Percentiles rank a stretch among this genome's conserved stretches.
These are phyloP conservation scores for Haliclystus octoradiatus DNA, from an alignment of 30 jellyfish, hydroid and myxozoan genomes.

Conservation along the genomic window DNA sequence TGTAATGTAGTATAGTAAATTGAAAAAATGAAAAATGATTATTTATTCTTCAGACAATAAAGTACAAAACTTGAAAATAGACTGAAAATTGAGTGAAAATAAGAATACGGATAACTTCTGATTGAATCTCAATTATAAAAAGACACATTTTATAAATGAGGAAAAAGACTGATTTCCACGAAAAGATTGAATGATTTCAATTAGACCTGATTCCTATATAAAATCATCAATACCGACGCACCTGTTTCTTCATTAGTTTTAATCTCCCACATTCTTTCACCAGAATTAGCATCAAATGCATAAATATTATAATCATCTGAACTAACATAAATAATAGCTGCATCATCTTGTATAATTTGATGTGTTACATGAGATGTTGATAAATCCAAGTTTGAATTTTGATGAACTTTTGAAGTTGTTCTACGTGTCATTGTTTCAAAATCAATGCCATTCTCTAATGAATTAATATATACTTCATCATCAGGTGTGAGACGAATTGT, in stretches of 20 bases:
- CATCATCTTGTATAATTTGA: slow-evolving; percentile 28
- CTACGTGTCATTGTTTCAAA: slow-evolving; percentile 2
- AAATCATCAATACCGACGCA: too few relatives aligned
- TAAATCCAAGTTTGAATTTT: neutral
- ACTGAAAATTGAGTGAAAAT: too few relatives aligned
- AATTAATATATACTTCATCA: slow-evolving; percentile 18
- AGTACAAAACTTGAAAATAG: too few relatives aligned
- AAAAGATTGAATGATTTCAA: too few relatives aligned
- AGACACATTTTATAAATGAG: too few relatives aligned
- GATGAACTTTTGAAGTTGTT: neutral
- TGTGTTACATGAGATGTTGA: slow-evolving; percentile 4
- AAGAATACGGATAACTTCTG: too few relatives aligned
- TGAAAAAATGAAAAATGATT: too few relatives aligned
- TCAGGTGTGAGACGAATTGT: slow-evolving; percentile 10
- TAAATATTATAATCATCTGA: slow-evolving; percentile 74
- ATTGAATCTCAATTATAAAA: too few relatives aligned
- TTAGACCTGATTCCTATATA: too few relatives aligned
- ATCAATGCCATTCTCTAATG: slow-evolving; percentile 14
- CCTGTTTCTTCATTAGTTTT: slow-evolving; percentile 82
- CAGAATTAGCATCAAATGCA: slow-evolving; percentile 69
- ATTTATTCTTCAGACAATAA: too few relatives aligned
- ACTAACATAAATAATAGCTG: slow-evolving; percentile 54
- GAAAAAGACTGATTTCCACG: too few relatives aligned
- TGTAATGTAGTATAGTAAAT: too few relatives aligned
- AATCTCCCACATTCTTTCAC: slow-evolving; percentile 57